A percentile compares a stretch with the other conserved stretches of the same genome.
Evolutionary conservation across 37 sponge, comb jelly and placozoan genomes (phyloP).

Genomic region (Dysidea cf. avara): DNA sequence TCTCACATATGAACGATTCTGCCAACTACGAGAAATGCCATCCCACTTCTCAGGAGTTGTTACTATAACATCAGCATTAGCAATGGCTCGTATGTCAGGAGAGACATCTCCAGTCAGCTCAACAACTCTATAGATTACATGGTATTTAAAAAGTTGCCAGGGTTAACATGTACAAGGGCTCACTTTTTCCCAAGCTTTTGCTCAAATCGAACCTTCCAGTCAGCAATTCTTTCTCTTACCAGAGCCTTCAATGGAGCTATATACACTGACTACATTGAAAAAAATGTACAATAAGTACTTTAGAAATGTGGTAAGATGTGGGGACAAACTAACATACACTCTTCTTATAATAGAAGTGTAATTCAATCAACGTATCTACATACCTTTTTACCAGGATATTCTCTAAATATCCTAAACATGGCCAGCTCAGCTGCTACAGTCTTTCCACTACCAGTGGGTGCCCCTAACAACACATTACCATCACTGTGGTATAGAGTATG

Average conservation of each 20-base stretch:
- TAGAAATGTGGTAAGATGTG: too few relatives aligned
- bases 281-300: too few relatives aligned
- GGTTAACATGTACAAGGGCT: not conserved
- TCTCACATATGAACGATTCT: constrained; percentile 83
- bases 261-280: constrained; percentile 98
- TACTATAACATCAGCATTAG: constrained; percentile 90
- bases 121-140: constrained; percentile 62
- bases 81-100: constrained; percentile 91
- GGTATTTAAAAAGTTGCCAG: not conserved
- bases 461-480: constrained; percentile 87
- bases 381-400: not conserved
- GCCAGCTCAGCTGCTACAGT: constrained; percentile 99
- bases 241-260: constrained; percentile 98
- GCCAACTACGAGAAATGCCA: constrained; percentile 96
- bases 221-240: constrained; percentile 91
- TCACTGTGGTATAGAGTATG: constrained; percentile 97
- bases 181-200: constrained; percentile 75
- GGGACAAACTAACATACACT: too few relatives aligned
- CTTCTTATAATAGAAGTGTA: too few relatives aligned
- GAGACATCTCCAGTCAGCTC: constrained; percentile 97
- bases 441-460: constrained; percentile 98
- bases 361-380: too few relatives aligned
- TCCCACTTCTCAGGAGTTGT: constrained; percentile 99
- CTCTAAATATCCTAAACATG: constrained; percentile 67
- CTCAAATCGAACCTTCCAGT: constrained; percentile 86